These are phyloP conservation scores for Yponomeuta cagnagella DNA, from an alignment of 2,888 invertebrate genomes.

Conservation along the genomic window DNA sequence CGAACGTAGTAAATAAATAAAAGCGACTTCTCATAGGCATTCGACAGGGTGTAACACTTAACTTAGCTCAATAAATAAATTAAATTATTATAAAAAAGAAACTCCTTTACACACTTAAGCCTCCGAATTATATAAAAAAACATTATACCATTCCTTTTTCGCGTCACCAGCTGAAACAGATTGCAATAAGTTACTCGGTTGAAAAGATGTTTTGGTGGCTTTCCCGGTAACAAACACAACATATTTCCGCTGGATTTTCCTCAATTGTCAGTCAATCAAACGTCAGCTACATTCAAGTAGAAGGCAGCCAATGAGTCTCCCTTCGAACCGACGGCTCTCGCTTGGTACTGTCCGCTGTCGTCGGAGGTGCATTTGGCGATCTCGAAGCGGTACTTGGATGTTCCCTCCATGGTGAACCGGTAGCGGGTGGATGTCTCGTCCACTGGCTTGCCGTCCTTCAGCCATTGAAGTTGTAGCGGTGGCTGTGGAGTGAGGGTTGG, in stretches of 20 bases:
- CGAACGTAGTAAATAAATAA: conserved; percentile 20
- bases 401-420: conserved; percentile 88
- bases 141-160: conserved; percentile 48
- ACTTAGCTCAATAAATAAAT: conserved; percentile 56
- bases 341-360: conserved; percentile 92
- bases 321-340: conserved; percentile 89
- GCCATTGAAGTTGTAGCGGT: conserved; percentile 85
- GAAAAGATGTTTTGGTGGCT: too few species aligned
- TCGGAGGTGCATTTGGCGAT: conserved; percentile 83
- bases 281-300: conserved; percentile 85
- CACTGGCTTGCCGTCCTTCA: conserved; percentile 93
- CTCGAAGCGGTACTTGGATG: conserved; percentile 85
- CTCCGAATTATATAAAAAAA: conserved; percentile 68
- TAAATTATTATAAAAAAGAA: conserved; percentile 59
- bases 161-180: conserved; percentile 28
- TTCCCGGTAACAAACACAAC: too few species aligned
- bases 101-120: conserved; percentile 58
- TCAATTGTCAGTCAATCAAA: conserved; percentile 36
- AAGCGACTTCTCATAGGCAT: conserved; percentile 61
- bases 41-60: conserved; percentile 73
- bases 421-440: conserved; percentile 86
- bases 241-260: conserved; percentile 17
- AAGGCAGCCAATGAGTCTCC: conserved; percentile 90
- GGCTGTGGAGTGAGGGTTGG: conserved; percentile 44
- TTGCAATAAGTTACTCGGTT: too few species aligned